A percentile compares a stretch with the other conserved stretches of the same genome.
These are phyloP conservation scores for Gymnosoma rotundatum DNA, from an alignment of 2,888 invertebrate genomes.

Conservation along the genomic window DNA sequence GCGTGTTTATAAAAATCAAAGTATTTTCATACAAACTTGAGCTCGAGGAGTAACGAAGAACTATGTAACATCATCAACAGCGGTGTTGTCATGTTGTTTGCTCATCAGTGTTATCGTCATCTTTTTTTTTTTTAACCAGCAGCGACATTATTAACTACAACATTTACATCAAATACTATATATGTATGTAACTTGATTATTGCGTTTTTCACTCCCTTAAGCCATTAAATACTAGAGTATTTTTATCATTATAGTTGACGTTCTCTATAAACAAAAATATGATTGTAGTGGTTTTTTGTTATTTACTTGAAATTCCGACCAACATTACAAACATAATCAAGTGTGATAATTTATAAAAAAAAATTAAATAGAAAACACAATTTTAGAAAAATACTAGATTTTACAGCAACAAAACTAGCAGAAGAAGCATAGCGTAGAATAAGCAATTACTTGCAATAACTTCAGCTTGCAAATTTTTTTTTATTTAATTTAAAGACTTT, in stretches of 20 bases:
- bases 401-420: slow-evolving; percentile 25
- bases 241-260: slow-evolving; percentile 22
- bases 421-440: neutral
- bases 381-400: slow-evolving; percentile 38
- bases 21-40: slow-evolving; percentile 30
- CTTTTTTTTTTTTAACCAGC: neutral
- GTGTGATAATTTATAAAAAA: slow-evolving; percentile 66
- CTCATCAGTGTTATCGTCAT: slow-evolving; percentile 41
- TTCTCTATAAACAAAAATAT: slow-evolving; percentile 29
- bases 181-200: slow-evolving; percentile 48
- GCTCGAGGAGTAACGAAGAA: neutral
- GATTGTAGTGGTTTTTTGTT: slow-evolving; percentile 56
- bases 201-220: neutral
- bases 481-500: too few relatives aligned
- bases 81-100: slow-evolving; percentile 48
- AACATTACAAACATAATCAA: slow-evolving; percentile 65
- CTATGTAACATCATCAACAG: slow-evolving; percentile 26
- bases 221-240: neutral
- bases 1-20: slow-evolving; percentile 16
- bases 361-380: slow-evolving; percentile 18
- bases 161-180: slow-evolving; percentile 23
- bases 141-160: slow-evolving; percentile 22
- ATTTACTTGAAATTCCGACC: slow-evolving; percentile 63
- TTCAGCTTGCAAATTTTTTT: too few relatives aligned
- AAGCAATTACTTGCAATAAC: too few relatives aligned